A percentile compares a stretch with the other conserved stretches of the same genome.
Conservation (phyloP, 1,140 invertebrate genomes). For the Trialeurodes vaporariorum region DNA sequence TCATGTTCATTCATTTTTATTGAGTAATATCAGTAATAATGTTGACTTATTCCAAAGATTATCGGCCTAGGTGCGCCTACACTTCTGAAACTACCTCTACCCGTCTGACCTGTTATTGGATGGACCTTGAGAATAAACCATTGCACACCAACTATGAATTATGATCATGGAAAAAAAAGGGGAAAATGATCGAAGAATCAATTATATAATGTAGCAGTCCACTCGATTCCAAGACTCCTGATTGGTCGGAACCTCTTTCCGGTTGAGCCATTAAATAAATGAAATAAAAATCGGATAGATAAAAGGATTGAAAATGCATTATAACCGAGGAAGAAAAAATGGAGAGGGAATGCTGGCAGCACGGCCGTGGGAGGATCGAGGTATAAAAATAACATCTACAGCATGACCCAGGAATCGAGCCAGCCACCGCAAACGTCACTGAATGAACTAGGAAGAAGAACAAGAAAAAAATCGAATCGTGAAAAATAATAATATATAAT, state of each 20-base stretch:
- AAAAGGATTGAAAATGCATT: background rate
- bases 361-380: no score
- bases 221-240: background rate
- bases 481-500: constrained; percentile 1
- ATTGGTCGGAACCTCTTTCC: background rate
- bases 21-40: no score
- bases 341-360: background rate
- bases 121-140: background rate
- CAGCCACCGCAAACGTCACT: background rate
- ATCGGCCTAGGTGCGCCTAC: no score
- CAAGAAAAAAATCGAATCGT: background rate
- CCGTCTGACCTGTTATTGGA: no score
- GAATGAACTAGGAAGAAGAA: background rate
- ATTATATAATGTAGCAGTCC: background rate
- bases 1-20: no score
- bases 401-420: no score
- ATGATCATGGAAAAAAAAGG: background rate
- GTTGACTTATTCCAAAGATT: no score
- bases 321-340: background rate
- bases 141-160: background rate
- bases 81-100: no score
- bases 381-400: no score
- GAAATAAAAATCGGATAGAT: background rate
- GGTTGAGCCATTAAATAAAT: background rate
- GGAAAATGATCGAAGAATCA: no score